A percentile compares a stretch with the other conserved stretches of the same genome.
phyloP scores from a whole-genome alignment of 2,888 invertebrate genomes.

The Andrena camellia region DNA sequence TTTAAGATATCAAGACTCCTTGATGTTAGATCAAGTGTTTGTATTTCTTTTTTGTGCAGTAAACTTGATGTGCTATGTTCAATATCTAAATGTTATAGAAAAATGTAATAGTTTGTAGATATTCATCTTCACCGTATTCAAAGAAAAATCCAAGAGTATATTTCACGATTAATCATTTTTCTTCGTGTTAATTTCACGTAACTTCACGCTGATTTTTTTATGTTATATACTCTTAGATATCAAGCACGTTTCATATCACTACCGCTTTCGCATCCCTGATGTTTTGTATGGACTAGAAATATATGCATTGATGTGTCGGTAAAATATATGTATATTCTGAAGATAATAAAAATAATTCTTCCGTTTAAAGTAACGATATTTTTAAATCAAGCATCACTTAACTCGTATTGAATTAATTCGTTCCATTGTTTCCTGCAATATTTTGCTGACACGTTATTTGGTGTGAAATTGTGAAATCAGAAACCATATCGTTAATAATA shows the following conservation, averaged over 20 bases:
- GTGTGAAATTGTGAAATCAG: conserved; percentile 11
- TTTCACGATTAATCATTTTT: neutral
- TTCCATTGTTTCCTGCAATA: conserved; percentile 1
- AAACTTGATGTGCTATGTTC: conserved; percentile 9
- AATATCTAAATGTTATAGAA: conserved; percentile 21
- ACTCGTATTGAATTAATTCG: neutral
- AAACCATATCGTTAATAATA: conserved; percentile 52
- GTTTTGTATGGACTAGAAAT: conserved; percentile 56
- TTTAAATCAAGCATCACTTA: neutral
- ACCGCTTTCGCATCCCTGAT: conserved; percentile 68
- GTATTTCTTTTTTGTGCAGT: conserved; percentile 6
- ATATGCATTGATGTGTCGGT: conserved; percentile 51
- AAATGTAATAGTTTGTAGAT: conserved; percentile 41
- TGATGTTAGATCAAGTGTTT: conserved; percentile 16
- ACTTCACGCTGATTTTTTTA: conserved; percentile 8
- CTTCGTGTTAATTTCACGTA: neutral
- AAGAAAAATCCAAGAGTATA: conserved; percentile 43
- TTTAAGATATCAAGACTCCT: conserved; percentile 29
- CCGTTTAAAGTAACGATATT: neutral
- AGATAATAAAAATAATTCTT: too few relatives aligned
- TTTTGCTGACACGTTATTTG: conserved; percentile 54
- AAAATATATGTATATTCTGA: conserved; percentile 27
- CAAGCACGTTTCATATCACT: conserved; percentile 64
- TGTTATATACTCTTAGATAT: conserved; percentile 49
- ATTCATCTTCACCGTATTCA: conserved; percentile 37